phyloP scores from a whole-genome alignment of 2,797 vertebrate genomes.

The Sebastes trivittatus region DNA sequence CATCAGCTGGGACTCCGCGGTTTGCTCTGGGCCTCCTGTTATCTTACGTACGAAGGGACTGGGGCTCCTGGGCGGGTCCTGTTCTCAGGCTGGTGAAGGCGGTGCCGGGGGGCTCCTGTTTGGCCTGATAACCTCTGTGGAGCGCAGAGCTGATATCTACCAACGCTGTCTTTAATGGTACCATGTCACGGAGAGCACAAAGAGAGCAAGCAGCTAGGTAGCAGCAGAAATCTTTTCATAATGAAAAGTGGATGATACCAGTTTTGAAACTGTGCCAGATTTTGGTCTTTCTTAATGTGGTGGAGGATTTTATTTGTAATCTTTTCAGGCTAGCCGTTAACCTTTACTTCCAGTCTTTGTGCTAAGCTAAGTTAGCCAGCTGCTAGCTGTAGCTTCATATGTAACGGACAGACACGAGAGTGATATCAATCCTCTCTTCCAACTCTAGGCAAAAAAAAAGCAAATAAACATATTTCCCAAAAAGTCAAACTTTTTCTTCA shows the following conservation, averaged over 20 bases:
- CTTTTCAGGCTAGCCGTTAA: too few relatives aligned
- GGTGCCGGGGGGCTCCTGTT: conserved; percentile 29
- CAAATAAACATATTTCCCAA: too few relatives aligned
- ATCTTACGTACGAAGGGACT: conserved; percentile 34
- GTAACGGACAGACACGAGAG: too few relatives aligned
- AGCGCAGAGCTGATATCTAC: neutral
- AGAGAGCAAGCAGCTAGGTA: neutral
- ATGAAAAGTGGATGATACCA: neutral
- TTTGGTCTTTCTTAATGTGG: too few relatives aligned
- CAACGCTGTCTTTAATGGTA: neutral
- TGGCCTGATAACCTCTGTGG: conserved; percentile 51
- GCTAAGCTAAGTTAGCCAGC: too few relatives aligned
- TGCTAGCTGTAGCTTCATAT: too few relatives aligned
- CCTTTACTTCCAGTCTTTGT: too few relatives aligned
- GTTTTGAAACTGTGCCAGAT: too few relatives aligned
- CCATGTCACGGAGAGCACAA: neutral
- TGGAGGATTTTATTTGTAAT: too few relatives aligned
- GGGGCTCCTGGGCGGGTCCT: conserved; percentile 41
- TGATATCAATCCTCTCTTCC: too few relatives aligned
- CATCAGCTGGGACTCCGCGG: neutral
- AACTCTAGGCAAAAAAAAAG: too few relatives aligned
- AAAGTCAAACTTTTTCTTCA: too few relatives aligned
- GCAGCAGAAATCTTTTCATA: neutral
- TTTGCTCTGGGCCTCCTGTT: conserved; percentile 27
- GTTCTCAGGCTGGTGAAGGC: conserved; percentile 10